These are phyloP conservation scores for Myotis daubentonii DNA, from an alignment of 2,797 vertebrate genomes.

Conservation along the genomic window DNA sequence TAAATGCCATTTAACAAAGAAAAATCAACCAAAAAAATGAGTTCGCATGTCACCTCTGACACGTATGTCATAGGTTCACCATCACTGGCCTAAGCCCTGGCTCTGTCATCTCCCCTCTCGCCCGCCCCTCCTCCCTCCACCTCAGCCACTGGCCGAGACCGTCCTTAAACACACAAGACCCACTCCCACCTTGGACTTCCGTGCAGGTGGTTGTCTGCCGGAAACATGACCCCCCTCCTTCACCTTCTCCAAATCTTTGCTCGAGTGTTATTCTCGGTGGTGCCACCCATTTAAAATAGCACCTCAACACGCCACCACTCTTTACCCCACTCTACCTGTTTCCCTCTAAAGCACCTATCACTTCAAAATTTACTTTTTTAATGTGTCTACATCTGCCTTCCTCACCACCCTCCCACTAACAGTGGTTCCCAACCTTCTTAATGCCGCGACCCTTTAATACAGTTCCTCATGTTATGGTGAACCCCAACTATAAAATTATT, in stretches of 20 bases:
- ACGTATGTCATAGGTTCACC: too few species aligned
- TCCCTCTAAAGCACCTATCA: background rate
- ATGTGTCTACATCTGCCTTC: background rate
- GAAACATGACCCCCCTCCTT: fast-evolving
- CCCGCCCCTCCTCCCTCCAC: background rate
- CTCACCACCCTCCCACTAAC: background rate
- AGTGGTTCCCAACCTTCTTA: too few species aligned
- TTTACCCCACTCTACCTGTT: background rate
- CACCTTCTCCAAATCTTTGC: background rate
- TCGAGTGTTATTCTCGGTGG: background rate
- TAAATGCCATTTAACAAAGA: too few species aligned
- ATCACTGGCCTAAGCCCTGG: background rate
- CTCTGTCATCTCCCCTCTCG: background rate
- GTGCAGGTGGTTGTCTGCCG: background rate
- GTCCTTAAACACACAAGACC: background rate
- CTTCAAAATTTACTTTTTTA: background rate
- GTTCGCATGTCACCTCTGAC: too few species aligned
- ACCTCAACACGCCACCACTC: background rate
- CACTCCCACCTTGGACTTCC: background rate
- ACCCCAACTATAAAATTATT: too few species aligned
- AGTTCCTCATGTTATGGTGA: too few species aligned
- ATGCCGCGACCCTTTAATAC: too few species aligned
- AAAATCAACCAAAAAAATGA: too few species aligned
- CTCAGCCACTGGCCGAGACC: background rate
- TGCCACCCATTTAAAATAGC: background rate